phyloP scores from a whole-genome alignment of 2,888 invertebrate species.

The Sycophila texana region DNA sequence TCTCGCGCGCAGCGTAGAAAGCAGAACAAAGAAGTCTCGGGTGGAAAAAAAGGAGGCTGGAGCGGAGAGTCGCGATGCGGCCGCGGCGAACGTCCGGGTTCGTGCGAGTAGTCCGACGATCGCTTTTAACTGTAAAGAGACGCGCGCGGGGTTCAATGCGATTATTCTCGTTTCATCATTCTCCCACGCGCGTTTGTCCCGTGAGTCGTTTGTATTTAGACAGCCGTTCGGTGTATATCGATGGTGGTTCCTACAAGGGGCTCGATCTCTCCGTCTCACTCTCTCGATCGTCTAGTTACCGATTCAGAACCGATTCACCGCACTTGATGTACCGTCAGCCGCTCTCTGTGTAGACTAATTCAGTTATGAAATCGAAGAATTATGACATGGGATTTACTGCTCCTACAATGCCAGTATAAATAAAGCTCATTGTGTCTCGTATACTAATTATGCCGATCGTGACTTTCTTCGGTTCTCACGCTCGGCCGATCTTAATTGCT shows the following conservation, averaged over 20 bases:
- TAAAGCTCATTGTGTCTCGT: no score
- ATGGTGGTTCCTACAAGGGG: constrained; percentile 29
- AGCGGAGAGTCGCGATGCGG: background rate
- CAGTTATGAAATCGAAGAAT: no score
- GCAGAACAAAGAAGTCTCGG: constrained; percentile 39
- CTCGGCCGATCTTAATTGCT: no score
- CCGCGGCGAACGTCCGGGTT: constrained; percentile 39
- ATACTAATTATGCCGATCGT: no score
- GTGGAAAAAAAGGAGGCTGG: background rate
- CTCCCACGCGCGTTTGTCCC: constrained; percentile 43
- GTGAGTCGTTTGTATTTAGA: constrained; percentile 1
- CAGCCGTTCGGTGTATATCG: background rate
- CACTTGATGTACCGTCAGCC: no score
- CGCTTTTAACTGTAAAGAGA: background rate
- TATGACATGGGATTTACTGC: no score
- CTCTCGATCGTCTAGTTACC: constrained; percentile 2
- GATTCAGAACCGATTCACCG: constrained; percentile 16
- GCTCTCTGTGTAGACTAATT: no score
- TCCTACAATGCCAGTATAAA: no score
- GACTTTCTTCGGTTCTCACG: no score
- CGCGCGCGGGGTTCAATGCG: constrained; percentile 6
- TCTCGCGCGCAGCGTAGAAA: constrained; percentile 12
- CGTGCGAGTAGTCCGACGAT: constrained; percentile 3
- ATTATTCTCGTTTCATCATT: constrained; percentile 42
- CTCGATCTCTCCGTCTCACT: background rate